Evolutionary conservation across 2,797 vertebrate species (phyloP).

Genomic region (Mus minutoides): DNA sequence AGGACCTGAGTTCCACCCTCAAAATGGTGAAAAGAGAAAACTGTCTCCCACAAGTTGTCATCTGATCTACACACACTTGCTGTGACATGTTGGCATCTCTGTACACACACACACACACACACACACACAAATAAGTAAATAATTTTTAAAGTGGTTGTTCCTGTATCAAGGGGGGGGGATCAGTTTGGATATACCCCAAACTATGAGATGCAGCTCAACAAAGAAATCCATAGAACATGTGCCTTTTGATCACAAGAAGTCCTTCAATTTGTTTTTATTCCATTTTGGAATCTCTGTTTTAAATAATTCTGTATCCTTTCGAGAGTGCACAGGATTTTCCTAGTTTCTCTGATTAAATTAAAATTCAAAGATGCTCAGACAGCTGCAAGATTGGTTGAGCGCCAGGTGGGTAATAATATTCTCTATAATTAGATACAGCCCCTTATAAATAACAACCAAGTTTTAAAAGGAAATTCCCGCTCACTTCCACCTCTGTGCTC

Average conservation of each 20-base stretch:
- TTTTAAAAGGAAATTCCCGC: not conserved
- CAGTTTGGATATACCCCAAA: not conserved
- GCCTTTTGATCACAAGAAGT: not conserved
- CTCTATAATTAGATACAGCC: not conserved
- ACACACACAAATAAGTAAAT: not conserved
- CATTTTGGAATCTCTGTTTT: not conserved
- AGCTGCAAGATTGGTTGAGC: not conserved
- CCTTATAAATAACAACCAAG: not conserved
- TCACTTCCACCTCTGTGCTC: not conserved
- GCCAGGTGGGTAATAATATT: not conserved
- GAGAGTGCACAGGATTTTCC: not conserved
- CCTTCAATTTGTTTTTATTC: not conserved
- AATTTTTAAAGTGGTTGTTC: not conserved
- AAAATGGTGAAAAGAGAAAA: not conserved
- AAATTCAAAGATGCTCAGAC: slow-evolving; percentile 53
- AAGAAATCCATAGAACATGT: not conserved
- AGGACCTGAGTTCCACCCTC: not conserved
- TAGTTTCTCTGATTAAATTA: slow-evolving; percentile 24
- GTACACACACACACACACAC: not conserved
- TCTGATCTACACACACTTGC: not conserved
- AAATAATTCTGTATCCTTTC: not conserved
- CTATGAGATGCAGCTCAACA: not conserved
- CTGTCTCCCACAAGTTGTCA: not conserved
- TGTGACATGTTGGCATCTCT: not conserved
- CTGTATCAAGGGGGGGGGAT: not conserved